Base-by-base conservation (phyloP, 2,797 vertebrate species). In the Spondyliosoma cantharus region DNA sequence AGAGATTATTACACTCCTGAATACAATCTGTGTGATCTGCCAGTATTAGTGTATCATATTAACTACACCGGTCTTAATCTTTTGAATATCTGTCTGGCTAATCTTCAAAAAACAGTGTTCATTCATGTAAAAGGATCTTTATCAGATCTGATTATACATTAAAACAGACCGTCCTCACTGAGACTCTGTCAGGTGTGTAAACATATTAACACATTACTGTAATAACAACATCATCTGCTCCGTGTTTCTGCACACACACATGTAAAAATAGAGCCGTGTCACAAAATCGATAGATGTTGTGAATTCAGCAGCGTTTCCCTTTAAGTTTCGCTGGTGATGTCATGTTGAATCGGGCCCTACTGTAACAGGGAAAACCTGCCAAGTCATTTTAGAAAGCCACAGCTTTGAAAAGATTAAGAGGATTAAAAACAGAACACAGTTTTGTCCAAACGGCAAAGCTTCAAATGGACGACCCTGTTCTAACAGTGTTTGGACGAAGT, bases 341-440 rank as follows among this genome's bases (percentile, higher is more conserved):
- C 65, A 70, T 63, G 76, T 63, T 50, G 74, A 74, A 83, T 59
- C 49, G 59, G 78, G 54, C 22, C 52, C 32, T 61, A 74, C 83
- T 86, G 79, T 80, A 76, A 82, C 1, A 50, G 29, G n/a, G 67
- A 75, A 82, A 88, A 80, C 27, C 76, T 87, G 88, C 86, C 90
- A 92, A 88, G 81, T 91, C 70, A 83, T 90, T 89, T 84, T 45
- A 82, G 84, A 86, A 76, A 89, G 84, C 79, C 76, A 63, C 70
- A 81, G 82, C 78, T 90, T 83, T 85, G 81, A 73, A 77, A 76
- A 91, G 88, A 91, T 90, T 90, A 90, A 90, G 84, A 70, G 89
- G 87, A 91, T 92, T 92, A 90, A 90, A 85, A 81, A 61, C 2
- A n/a, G 67, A 88, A 74, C 58, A 76, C 37, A 74, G 82, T 86